These are phyloP conservation scores for Globodera rostochiensis DNA, from an alignment of 1,140 invertebrate genomes.

Conservation along the genomic window DNA sequence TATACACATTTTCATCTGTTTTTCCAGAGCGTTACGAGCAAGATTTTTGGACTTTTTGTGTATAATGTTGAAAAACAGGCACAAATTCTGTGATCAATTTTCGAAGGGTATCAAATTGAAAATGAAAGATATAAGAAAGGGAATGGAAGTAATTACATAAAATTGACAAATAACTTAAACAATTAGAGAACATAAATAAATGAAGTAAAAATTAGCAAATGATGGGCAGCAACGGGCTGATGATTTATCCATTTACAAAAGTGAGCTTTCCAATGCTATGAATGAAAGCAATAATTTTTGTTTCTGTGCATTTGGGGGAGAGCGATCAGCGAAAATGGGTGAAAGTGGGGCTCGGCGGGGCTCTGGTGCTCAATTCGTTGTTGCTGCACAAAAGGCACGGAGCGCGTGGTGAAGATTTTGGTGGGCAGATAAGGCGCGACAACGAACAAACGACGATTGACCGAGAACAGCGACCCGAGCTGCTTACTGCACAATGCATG, in stretches of 20 bases:
- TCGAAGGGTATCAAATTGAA: too few species aligned
- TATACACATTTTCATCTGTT: not conserved
- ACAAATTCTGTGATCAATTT: too few species aligned
- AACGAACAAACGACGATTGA: not conserved
- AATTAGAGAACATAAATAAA: too few species aligned
- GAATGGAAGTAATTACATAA: too few species aligned
- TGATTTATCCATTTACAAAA: too few species aligned
- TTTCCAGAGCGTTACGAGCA: not conserved
- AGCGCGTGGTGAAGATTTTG: not conserved
- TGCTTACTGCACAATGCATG: not conserved
- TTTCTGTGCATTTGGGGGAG: not conserved
- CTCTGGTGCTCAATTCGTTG: not conserved
- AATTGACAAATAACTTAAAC: too few species aligned
- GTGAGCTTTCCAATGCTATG: not conserved
- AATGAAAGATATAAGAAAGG: too few species aligned
- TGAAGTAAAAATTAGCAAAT: too few species aligned
- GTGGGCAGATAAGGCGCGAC: not conserved
- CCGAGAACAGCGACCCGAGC: not conserved
- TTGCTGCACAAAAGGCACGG: not conserved
- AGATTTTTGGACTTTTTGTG: too few species aligned
- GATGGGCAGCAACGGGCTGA: too few species aligned
- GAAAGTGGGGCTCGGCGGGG: not conserved
- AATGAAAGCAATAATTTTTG: not conserved
- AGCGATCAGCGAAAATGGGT: not conserved
- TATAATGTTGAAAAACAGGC: too few species aligned